Conservation (phyloP, 2,888 invertebrate genomes). For the Eudemis profundana region DNA sequence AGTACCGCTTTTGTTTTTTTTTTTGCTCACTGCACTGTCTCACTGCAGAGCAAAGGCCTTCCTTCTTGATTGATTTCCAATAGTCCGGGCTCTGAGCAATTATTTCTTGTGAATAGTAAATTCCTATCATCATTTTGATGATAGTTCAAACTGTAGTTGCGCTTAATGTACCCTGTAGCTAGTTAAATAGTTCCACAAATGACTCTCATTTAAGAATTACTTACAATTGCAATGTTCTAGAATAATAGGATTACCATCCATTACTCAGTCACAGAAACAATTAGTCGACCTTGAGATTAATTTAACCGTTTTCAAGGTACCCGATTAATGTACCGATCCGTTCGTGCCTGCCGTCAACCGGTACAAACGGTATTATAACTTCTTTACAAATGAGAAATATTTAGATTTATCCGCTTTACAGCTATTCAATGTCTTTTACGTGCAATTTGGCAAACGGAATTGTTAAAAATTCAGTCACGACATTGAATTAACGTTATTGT, state of each 20-base stretch:
- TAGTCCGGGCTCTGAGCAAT: too few species aligned
- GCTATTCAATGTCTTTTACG: conserved; percentile 7
- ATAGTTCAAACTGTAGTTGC: too few species aligned
- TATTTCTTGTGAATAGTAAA: too few species aligned
- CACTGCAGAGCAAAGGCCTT: too few species aligned
- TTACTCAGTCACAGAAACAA: conserved; percentile 15
- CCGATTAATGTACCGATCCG: conserved; percentile 44
- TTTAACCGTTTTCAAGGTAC: conserved; percentile 42
- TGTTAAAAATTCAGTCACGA: conserved; percentile 20
- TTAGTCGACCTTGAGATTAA: conserved; percentile 36
- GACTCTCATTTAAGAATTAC: too few species aligned
- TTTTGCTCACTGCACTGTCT: too few species aligned
- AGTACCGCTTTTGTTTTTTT: too few species aligned
- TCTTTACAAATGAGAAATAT: conserved; percentile 32
- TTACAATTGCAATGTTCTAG: neutral
- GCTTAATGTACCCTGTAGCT: too few species aligned
- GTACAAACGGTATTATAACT: conserved; percentile 46
- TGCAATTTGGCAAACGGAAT: conserved; percentile 9
- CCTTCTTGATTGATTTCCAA: too few species aligned
- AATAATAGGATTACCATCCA: conserved; percentile 14
- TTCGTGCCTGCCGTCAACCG: conserved; percentile 53
- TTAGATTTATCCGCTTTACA: conserved; percentile 18
- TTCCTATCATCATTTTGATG: too few species aligned
- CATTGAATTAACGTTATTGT: neutral
- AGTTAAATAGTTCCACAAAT: too few species aligned